A percentile compares a stretch with the other conserved stretches of the same genome.
phyloP scores from a whole-genome alignment of 2,797 vertebrate species.

The Trachurus trachurus region DNA sequence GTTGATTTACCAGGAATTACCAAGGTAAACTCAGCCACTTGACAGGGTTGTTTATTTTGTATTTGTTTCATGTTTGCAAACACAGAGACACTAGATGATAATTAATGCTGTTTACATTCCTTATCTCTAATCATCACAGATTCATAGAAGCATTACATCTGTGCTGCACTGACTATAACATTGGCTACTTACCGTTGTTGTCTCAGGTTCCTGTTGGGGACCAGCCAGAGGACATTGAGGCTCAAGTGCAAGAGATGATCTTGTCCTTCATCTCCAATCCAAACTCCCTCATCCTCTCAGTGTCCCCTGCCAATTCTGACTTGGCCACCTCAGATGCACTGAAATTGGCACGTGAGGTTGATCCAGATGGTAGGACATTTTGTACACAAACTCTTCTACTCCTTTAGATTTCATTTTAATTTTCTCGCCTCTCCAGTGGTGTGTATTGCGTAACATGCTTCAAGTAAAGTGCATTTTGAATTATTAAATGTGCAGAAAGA shows the following conservation, averaged over 20 bases:
- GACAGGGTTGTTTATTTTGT: constrained; percentile 12
- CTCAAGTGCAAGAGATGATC: constrained; percentile 93
- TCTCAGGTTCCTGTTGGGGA: constrained; percentile 93
- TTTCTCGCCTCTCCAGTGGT: constrained; percentile 41
- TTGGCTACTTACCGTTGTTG: constrained; percentile 26
- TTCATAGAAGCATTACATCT: constrained; percentile 26
- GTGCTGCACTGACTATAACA: constrained; percentile 23
- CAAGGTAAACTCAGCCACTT: constrained; percentile 79
- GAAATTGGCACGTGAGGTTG: constrained; percentile 93
- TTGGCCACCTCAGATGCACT: constrained; percentile 92
- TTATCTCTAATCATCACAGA: constrained; percentile 11
- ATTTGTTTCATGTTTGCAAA: constrained; percentile 25
- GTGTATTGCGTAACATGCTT: constrained; percentile 41
- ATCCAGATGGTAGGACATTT: constrained; percentile 89
- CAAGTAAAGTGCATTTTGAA: constrained; percentile 40
- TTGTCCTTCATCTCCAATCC: constrained; percentile 91
- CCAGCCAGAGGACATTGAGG: constrained; percentile 92
- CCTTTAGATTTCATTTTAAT: constrained; percentile 51
- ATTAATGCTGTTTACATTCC: constrained; percentile 14
- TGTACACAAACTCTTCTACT: constrained; percentile 28
- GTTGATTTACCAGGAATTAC: constrained; percentile 92
- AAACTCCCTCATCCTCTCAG: constrained; percentile 91
- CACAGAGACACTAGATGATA: not conserved
- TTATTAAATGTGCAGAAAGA: constrained; percentile 38
- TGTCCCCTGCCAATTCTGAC: constrained; percentile 94